Evolutionary conservation across 2,113 vertebrate genomes (phyloP).

Genomic region (Taxidea taxus): DNA sequence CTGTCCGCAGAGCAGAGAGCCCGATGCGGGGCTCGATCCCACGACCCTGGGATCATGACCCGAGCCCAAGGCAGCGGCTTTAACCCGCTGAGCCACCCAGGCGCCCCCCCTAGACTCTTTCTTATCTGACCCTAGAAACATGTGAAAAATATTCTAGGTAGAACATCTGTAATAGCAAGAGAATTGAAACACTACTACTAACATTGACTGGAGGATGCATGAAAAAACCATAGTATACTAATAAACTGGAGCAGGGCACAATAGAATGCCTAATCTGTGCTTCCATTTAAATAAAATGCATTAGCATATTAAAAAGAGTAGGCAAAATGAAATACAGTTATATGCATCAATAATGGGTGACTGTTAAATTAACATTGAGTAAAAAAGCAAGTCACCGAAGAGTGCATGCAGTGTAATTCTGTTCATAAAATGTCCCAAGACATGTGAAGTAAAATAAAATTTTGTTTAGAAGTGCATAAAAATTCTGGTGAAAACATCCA

Average conservation of each 20-base stretch:
- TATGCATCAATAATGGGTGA: not conserved
- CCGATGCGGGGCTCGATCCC: no score
- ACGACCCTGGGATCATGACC: no score
- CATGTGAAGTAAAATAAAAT: conserved; percentile 12
- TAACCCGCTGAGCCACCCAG: no score
- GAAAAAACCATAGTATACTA: not conserved
- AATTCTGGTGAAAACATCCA: not conserved
- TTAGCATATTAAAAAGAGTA: not conserved
- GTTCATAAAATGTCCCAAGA: not conserved
- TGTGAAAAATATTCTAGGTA: not conserved
- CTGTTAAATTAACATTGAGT: not conserved
- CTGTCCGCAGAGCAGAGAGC: no score
- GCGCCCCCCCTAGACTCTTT: not conserved
- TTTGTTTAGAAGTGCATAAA: not conserved
- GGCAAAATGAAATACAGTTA: not conserved
- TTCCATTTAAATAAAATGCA: not conserved
- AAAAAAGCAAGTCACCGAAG: not conserved
- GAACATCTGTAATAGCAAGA: not conserved
- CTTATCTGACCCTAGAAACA: not conserved
- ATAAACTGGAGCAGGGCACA: not conserved
- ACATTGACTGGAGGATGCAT: not conserved
- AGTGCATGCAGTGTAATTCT: not conserved
- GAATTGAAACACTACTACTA: not conserved
- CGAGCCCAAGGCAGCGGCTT: no score
- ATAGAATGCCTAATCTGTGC: not conserved